These are phyloP conservation scores for Rhinatrema bivittatum DNA, from an alignment of 2,797 vertebrate genomes.

Conservation along the genomic window DNA sequence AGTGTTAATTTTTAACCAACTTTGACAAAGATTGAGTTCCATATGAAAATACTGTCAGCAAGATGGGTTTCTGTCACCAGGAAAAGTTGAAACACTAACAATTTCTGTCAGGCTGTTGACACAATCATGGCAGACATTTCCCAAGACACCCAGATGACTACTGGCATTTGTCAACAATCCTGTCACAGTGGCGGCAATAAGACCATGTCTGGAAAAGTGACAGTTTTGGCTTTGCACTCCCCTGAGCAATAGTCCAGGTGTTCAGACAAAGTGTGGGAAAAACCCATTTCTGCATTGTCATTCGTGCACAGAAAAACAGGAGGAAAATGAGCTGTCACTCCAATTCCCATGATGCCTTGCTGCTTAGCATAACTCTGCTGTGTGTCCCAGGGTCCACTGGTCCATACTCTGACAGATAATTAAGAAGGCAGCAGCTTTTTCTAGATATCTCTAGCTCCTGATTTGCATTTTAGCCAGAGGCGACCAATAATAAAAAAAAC, in stretches of 20 bases:
- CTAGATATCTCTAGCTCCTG: conserved; percentile 78
- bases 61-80: conserved; percentile 93
- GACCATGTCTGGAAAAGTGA: conserved; percentile 82
- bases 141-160: conserved; percentile 98
- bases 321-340: conserved; percentile 99
- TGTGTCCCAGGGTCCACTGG: conserved; percentile 81
- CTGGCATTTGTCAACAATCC: conserved; percentile 99
- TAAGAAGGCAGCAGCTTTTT: conserved; percentile 96
- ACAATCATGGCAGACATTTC: conserved; percentile 99
- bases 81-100: conserved; percentile 99
- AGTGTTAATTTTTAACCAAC: conserved; percentile 82
- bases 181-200: conserved; percentile 90
- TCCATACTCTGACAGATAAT: conserved; percentile 93
- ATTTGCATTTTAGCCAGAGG: conserved; percentile 99
- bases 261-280: conserved; percentile 79
- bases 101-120: conserved; percentile 99
- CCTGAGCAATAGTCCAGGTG: conserved; percentile 77
- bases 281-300: conserved; percentile 89
- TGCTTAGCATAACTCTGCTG: conserved; percentile 98
- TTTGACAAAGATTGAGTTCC: conserved; percentile 82
- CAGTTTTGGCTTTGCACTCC: conserved; percentile 78
- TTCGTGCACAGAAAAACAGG: conserved; percentile 75
- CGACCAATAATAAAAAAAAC: conserved; percentile 98
- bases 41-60: conserved; percentile 94
- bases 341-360: conserved; percentile 98